Percentiles rank a stretch among this genome's conserved stretches.
phyloP scores from a whole-genome alignment of 64 coral and sea anemone species.

The Montipora cactus region DNA sequence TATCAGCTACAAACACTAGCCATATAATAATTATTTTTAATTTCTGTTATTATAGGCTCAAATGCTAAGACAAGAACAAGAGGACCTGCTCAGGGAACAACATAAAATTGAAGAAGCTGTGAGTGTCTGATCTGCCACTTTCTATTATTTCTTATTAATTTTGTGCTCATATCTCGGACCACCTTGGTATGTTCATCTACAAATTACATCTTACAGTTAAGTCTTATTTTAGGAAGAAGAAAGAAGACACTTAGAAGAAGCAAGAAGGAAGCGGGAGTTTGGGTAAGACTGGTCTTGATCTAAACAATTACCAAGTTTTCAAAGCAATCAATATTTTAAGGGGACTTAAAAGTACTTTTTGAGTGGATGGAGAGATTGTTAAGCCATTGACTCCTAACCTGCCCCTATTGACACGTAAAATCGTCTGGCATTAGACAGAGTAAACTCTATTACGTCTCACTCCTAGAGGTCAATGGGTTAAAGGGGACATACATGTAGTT shows the following conservation, averaged over 20 bases:
- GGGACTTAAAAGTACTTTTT: no score
- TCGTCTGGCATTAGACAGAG: no score
- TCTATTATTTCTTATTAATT: not conserved
- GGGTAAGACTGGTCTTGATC: conserved; percentile 51
- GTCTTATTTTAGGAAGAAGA: conserved; percentile 79
- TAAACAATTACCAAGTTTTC: not conserved
- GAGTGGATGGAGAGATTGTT: no score
- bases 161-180: not conserved
- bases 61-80: conserved; percentile 96
- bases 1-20: no score
- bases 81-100: conserved; percentile 90
- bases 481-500: no score
- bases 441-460: no score
- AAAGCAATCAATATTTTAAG: no score
- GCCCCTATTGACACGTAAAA: no score
- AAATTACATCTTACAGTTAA: not conserved
- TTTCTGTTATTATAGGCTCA: conserved; percentile 53
- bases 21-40: not conserved
- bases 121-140: conserved; percentile 40
- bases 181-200: not conserved
- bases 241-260: conserved; percentile 86
- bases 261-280: conserved; percentile 85
- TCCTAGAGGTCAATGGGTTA: no score
- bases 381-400: no score
- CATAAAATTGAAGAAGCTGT: conserved; percentile 92